Evolutionary conservation across 2,113 vertebrate species (phyloP).

Genomic region (Onychostruthus taczanowskii): DNA sequence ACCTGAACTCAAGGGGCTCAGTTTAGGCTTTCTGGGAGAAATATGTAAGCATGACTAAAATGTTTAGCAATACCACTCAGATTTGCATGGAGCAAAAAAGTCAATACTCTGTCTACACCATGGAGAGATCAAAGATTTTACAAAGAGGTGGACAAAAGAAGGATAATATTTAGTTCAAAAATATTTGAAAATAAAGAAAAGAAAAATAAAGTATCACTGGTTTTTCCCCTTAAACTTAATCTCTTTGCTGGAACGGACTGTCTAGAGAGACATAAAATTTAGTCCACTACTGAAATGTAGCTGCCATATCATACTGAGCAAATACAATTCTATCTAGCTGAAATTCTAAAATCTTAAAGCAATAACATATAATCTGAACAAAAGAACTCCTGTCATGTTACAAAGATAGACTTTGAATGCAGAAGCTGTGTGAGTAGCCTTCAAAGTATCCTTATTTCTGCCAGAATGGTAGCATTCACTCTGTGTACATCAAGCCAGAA

Average conservation of each 20-base stretch:
- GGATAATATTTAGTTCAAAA: neutral
- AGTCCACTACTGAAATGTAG: neutral
- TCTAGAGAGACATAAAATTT: neutral
- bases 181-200: conserved; percentile 23
- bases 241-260: neutral
- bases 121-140: conserved; percentile 34
- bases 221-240: neutral
- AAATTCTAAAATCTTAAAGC: neutral
- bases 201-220: neutral
- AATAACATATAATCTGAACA: neutral
- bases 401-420: neutral
- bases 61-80: conserved; percentile 53
- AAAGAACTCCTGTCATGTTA: neutral
- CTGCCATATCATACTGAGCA: neutral
- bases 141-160: neutral
- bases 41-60: conserved; percentile 66
- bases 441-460: neutral
- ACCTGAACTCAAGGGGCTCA: conserved; percentile 41
- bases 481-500: neutral
- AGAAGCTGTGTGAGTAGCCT: neutral
- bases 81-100: conserved; percentile 16
- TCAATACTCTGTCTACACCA: neutral
- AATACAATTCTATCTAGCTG: neutral
- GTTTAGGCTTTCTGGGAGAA: conserved; percentile 38
- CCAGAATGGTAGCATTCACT: neutral